Evolutionary conservation across 2,888 invertebrate species (phyloP).

Genomic region (Epinotia bilunana): DNA sequence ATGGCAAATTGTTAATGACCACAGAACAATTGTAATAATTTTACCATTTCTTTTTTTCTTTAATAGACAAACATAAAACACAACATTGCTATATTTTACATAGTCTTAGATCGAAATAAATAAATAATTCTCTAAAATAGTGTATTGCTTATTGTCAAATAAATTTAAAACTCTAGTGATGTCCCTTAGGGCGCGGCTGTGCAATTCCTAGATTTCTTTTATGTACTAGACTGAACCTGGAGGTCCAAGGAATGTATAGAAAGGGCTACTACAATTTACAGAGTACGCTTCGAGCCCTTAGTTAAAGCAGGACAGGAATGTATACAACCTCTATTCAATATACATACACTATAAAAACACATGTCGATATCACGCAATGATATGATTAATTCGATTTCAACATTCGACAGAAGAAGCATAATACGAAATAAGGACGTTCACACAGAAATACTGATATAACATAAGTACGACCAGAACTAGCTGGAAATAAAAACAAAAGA

Average conservation of each 20-base stretch:
- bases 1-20: constrained; percentile 78
- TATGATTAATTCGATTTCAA: constrained; percentile 66
- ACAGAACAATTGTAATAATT: constrained; percentile 70
- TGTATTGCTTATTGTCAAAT: constrained; percentile 82
- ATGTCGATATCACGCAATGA: constrained; percentile 65
- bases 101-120: constrained; percentile 83
- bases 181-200: constrained; percentile 49
- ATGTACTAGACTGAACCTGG: constrained; percentile 64
- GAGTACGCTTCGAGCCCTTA: constrained; percentile 24
- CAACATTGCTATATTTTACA: constrained; percentile 81
- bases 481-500: constrained; percentile 51
- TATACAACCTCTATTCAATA: constrained; percentile 59
- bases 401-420: constrained; percentile 37
- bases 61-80: constrained; percentile 81
- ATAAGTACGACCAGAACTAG: constrained; percentile 66
- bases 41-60: constrained; percentile 55
- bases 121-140: constrained; percentile 77
- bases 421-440: constrained; percentile 35
- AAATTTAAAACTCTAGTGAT: constrained; percentile 68
- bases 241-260: constrained; percentile 4
- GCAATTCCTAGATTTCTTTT: constrained; percentile 69
- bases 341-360: constrained; percentile 52
- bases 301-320: constrained; percentile 37
- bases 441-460: constrained; percentile 58
- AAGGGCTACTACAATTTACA: constrained; percentile 11